Conservation (phyloP, 2,888 invertebrate species). For the Drosophila neutralis region DNA sequence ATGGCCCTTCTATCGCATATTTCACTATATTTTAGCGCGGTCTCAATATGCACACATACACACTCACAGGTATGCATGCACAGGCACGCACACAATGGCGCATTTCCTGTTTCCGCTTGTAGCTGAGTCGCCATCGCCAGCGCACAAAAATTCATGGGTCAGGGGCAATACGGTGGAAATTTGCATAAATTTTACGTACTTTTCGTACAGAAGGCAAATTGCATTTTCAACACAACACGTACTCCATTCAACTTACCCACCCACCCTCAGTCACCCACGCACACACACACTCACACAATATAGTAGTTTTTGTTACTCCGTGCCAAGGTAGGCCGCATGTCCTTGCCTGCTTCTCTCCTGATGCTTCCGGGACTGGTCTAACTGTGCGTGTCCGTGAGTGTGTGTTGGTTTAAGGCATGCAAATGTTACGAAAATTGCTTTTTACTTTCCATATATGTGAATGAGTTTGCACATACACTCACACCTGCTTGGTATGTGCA, state of each 20-base stretch:
- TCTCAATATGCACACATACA: constrained; percentile 43
- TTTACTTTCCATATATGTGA: constrained; percentile 73
- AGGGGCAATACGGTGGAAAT: constrained; percentile 60
- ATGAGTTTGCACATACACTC: constrained; percentile 52
- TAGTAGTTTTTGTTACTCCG: constrained; percentile 62
- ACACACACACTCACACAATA: constrained; percentile 14
- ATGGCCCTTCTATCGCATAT: constrained; percentile 57
- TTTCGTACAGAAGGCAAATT: constrained; percentile 78
- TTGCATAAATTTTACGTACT: constrained; percentile 79
- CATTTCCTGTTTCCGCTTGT: constrained; percentile 77
- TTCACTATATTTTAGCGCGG: constrained; percentile 73
- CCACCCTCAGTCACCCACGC: constrained; percentile 7
- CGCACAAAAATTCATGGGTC: constrained; percentile 38
- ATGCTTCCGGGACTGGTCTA: constrained; percentile 7
- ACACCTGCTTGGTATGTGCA: constrained; percentile 20
- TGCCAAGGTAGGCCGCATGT: constrained; percentile 70
- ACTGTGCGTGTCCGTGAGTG: constrained; percentile 21
- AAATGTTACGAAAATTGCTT: constrained; percentile 81
- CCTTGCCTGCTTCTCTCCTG: constrained; percentile 32
- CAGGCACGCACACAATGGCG: constrained; percentile 61
- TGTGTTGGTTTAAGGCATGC: constrained; percentile 78
- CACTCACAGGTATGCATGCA: constrained; percentile 17
- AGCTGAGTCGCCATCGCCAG: constrained; percentile 46
- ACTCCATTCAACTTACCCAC: constrained; percentile 73
- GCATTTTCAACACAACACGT: constrained; percentile 80